Base-by-base conservation (phyloP, 37 sponge, comb jelly and placozoan genomes). In the Cladorhizidae sp. region DNA sequence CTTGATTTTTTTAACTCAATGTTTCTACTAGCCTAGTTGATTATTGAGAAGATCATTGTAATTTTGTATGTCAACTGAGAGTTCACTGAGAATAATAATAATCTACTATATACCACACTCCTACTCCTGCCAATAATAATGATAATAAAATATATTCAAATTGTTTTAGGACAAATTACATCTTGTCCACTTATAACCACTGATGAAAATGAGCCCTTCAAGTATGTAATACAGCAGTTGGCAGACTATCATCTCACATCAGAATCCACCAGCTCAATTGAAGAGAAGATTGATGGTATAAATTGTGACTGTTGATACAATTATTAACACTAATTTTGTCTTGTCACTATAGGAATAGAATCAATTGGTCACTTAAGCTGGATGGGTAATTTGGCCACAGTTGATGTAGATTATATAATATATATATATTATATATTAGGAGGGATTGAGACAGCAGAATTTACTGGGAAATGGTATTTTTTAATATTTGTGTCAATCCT, bases 341-440 rank as follows among this genome's bases (percentile, higher is more conserved):
- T 14, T 78, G 15, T 43, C 14, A 6, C 59, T 38, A 12, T 40
- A 81, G 88, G 77, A 71, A 76, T 87, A 57, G 50, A 57, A 69
- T 57, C 68, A 1, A 87, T 87, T 35, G 88, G 88, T 18, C 88
- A 87, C 43, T 58, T 87, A 32, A 31, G 74, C 21, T 87, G 88
- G 88, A 71, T 65, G 42, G 80, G 88, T 87, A 67, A 22, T 2
- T 56, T 5, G 8, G 25, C 29, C 2, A 20, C 52, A 9, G 11
- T 74, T 3, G 31, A 49, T n/a, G 2, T 5, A 72, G 51, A 3
- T 26, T 20, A 28, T 72, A 43, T 72, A 7, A 72, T 2, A 5
- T 6, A 42, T 23, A 5, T 49, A 6, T 5, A 45, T 7, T 35
- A 2, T 31, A 18, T 17, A 6, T 1, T 32, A 82, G 83, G 83